These are phyloP conservation scores for Conus canariensis DNA, from an alignment of 2,888 invertebrate genomes.

Conservation along the genomic window DNA sequence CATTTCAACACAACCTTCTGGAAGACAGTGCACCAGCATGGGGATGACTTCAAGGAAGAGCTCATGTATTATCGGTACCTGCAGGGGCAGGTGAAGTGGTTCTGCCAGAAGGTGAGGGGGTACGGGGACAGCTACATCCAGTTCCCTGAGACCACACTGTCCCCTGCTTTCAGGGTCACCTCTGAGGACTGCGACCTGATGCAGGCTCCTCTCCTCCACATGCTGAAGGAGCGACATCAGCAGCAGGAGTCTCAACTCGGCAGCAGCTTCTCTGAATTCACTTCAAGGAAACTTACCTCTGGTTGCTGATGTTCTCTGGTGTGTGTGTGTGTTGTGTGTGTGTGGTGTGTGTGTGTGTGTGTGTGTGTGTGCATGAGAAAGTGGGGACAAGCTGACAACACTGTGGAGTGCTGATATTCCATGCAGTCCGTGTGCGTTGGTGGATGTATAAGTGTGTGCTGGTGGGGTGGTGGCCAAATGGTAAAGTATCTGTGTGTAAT, in stretches of 20 bases:
- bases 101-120: constrained; percentile 39
- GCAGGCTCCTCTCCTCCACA: constrained; percentile 55
- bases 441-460: neutral
- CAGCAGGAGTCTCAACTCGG: constrained; percentile 26
- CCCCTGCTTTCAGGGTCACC: constrained; percentile 55
- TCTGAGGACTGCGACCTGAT: constrained; percentile 60
- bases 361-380: neutral
- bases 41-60: constrained; percentile 65
- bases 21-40: constrained; percentile 61
- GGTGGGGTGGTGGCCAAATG: neutral
- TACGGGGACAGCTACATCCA: constrained; percentile 34
- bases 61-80: constrained; percentile 53
- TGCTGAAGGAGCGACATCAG: constrained; percentile 56
- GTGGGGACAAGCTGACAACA: neutral
- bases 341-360: neutral
- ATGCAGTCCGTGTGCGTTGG: neutral
- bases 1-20: constrained; percentile 74
- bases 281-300: neutral
- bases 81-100: constrained; percentile 44
- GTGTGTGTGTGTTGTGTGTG: neutral
- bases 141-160: constrained; percentile 57
- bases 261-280: too few species aligned
- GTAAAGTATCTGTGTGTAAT: too few species aligned
- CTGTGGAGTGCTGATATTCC: too few species aligned
- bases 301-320: neutral